Percentiles rank a stretch among this genome's conserved stretches.
phyloP scores from a whole-genome alignment of 2,797 vertebrate species.

The Rhadinocentrus ornatus region DNA sequence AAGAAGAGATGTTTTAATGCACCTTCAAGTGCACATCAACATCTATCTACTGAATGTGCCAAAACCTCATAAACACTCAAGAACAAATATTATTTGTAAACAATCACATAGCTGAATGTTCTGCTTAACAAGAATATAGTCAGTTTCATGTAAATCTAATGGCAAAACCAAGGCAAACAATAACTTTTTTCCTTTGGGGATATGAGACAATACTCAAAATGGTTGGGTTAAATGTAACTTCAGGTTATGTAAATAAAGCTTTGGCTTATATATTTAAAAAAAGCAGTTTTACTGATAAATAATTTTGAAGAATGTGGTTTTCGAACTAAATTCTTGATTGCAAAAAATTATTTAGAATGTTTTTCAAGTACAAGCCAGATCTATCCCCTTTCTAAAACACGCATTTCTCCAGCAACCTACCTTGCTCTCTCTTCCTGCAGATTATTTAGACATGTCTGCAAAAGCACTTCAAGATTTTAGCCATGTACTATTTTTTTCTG shows the following conservation, averaged over 20 bases:
- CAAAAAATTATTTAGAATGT: neutral
- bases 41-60: neutral
- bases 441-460: constrained; percentile 1
- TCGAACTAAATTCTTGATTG: neutral
- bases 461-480: constrained; percentile 22
- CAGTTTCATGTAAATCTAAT: neutral
- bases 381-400: neutral
- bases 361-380: neutral
- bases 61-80: neutral
- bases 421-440: constrained; percentile 1
- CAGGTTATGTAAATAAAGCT: neutral
- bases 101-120: neutral
- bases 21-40: neutral
- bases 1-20: neutral
- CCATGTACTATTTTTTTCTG: constrained; percentile 9
- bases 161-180: neutral
- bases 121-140: neutral
- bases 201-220: neutral
- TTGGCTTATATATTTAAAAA: neutral
- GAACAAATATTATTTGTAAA: neutral
- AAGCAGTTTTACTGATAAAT: neutral
- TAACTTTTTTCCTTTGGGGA: neutral
- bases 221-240: neutral
- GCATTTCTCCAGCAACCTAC: neutral
- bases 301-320: neutral